Base-by-base conservation (phyloP, 1,140 invertebrate species). In the Nymphalis io region DNA sequence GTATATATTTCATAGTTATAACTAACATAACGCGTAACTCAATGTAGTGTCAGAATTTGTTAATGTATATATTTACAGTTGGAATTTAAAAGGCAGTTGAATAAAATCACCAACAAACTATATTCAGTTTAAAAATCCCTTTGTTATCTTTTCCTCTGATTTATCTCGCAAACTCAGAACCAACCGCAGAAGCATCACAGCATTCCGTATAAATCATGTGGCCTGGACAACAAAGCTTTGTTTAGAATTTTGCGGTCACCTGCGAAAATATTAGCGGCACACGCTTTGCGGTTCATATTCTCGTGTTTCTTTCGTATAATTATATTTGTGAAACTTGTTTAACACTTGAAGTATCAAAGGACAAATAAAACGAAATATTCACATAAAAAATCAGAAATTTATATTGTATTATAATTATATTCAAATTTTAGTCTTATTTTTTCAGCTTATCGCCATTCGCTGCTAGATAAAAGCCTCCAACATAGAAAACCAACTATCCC, bases 131-230 rank as follows among this genome's bases (percentile, higher is more conserved):
- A 60, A 67, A 60, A 64, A 75, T 20, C 60, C 67, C 64, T 75
- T 75, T 74, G 67, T 68, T 66, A 42, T 64, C 48, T 39, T 64
- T 38, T 33, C 38, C 57, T 61, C 70, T 53, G 68, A 66, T 73
- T 70, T 59, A 68, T 63, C 20, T 42, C 69, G 55, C 66, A 65
- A 69, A 75, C 68, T 64, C 57, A 70, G 57, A 58, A 61, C 62
- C 39, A n/a, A 68, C 75, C 75, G 61, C 75, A 79, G 58, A 69
- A 72, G 46, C 60, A 67, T 72, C 64, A 67, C 66, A 15, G 64
- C 75, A 76, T 79, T 79, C 77, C 77, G 39, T 40, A 70, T 70
- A 73, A 72, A 76, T 72, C 72, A 76, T 65, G 74, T 69, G 70
- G 67, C 68, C 46, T 58, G 68, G 67, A 73, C 71, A 79, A 79